These are phyloP conservation scores for Noctua janthina DNA, from an alignment of 2,888 invertebrate genomes.

Conservation along the genomic window DNA sequence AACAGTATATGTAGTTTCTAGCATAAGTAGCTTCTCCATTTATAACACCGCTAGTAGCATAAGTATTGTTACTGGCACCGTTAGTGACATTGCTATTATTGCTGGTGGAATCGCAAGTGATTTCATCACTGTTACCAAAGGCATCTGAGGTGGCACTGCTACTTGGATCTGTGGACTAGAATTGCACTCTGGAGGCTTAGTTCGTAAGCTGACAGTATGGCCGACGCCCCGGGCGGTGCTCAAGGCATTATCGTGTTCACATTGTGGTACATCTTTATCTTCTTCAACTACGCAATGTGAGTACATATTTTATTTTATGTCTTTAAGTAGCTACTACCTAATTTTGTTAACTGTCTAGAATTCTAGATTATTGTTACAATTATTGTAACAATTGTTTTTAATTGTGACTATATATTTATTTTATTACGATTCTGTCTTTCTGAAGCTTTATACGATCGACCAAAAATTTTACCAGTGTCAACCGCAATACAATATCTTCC, in stretches of 20 bases:
- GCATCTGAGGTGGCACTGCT: background rate
- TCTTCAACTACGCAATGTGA: slow-evolving; percentile 79
- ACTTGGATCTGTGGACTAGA: background rate
- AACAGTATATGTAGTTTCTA: background rate
- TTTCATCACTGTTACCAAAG: background rate
- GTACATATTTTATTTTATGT: slow-evolving; percentile 57
- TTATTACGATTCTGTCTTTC: background rate
- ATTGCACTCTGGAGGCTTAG: background rate
- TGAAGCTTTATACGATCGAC: background rate
- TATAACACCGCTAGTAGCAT: background rate
- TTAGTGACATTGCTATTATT: background rate
- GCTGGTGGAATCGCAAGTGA: slow-evolving; percentile 8
- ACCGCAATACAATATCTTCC: background rate
- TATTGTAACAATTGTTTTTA: background rate
- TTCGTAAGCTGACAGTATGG: slow-evolving; percentile 6
- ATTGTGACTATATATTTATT: background rate
- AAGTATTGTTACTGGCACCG: background rate
- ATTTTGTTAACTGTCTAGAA: background rate
- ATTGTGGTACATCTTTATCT: slow-evolving; percentile 83
- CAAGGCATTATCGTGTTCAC: slow-evolving; percentile 79
- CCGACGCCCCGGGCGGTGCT: background rate
- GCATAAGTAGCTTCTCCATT: background rate
- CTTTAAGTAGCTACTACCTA: background rate
- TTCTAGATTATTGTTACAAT: background rate
- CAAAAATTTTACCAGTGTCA: background rate